These are phyloP conservation scores for Macrostomum lignano DNA, from an alignment of 1,140 invertebrate genomes.

Conservation along the genomic window DNA sequence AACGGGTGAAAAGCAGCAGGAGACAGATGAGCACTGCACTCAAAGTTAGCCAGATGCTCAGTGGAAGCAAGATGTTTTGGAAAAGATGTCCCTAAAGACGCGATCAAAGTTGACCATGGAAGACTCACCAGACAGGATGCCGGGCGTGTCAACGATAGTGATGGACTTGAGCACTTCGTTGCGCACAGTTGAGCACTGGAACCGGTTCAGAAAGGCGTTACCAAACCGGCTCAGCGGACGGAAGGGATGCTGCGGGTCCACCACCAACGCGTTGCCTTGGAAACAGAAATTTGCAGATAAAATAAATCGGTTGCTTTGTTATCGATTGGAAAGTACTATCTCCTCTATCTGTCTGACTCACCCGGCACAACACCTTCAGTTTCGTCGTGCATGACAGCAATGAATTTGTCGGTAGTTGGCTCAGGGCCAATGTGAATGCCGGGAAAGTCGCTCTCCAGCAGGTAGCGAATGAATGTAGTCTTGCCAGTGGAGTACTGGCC, in stretches of 20 bases:
- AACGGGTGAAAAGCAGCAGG: no score
- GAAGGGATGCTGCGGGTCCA: constrained; percentile 86
- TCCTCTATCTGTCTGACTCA: no score
- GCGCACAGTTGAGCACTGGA: constrained; percentile 41
- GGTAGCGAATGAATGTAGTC: constrained; percentile 68
- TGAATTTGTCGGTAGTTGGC: constrained; percentile 78
- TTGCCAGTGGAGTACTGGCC: constrained; percentile 97
- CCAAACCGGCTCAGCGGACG: constrained; percentile 74
- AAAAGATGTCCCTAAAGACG: no score
- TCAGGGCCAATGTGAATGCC: constrained; percentile 30
- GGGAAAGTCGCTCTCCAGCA: constrained; percentile 26
- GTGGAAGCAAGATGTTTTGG: no score
- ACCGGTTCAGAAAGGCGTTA: constrained; percentile 79
- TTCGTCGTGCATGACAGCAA: constrained; percentile 64
- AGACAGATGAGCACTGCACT: no score
- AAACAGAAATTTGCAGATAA: no score
- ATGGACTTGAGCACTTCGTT: constrained; percentile 56
- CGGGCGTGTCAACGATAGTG: constrained; percentile 82
- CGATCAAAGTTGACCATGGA: no score
- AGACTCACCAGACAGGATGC: constrained; percentile 44
- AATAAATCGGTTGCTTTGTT: no score
- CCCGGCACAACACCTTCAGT: constrained; percentile 62
- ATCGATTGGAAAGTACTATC: no score
- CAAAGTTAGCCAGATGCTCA: no score
- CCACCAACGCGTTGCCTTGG: constrained; percentile 85